Evolutionary conservation across 1,140 invertebrate species (phyloP), one percentile per base, ranked within the genome.

Genomic region (Arctopsyche grandis): DNA sequence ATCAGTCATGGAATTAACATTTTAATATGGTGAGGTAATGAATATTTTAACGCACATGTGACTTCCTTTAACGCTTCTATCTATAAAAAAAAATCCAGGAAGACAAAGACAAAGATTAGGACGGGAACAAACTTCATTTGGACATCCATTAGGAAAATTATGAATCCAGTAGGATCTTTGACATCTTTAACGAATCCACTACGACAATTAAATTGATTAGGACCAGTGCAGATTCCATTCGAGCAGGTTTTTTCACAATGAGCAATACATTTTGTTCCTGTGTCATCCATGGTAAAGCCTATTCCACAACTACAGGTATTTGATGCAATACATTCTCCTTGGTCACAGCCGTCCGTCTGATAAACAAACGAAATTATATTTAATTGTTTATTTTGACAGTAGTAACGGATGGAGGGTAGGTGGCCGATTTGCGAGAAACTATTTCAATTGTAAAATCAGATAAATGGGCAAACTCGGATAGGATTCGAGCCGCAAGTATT

Each of bases 41-140:
- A 86, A 43, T 0, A 86, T 83, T 71, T 84, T 86, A 1, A 93
- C 84, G 83, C 93, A 94, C 14, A 84, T 86, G 66, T 92, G 89
- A 22, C 90, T 89, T 0, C 92, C 92, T 84, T 93, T 94, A 0
- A 91, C 90, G 66, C 92, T 91, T 1, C 84, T 83, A 81, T 92
- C 91, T 82, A 93, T 92, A 74, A 89, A 85, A n/a, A n/a, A n/a
- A 83, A 87, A 92, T 14, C 91, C 91, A 0, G 85, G 85, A 76
- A 90, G 86, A 80, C 91, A 92, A 29, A 88, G 85, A 83, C 91
- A 92, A 60, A 89, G 86, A 83, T 91, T 88, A 1, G 91, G 91
- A 0, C 85, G 86, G 4, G 89, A 89, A 82, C 92, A 93, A 26
- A 89, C 87, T 1, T 91, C 92, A 82, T 93, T 92, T 26, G 87